These are phyloP conservation scores for Xenotilapia flavipinnis DNA, from an alignment of 2,113 vertebrate genomes.

Conservation along the genomic window DNA sequence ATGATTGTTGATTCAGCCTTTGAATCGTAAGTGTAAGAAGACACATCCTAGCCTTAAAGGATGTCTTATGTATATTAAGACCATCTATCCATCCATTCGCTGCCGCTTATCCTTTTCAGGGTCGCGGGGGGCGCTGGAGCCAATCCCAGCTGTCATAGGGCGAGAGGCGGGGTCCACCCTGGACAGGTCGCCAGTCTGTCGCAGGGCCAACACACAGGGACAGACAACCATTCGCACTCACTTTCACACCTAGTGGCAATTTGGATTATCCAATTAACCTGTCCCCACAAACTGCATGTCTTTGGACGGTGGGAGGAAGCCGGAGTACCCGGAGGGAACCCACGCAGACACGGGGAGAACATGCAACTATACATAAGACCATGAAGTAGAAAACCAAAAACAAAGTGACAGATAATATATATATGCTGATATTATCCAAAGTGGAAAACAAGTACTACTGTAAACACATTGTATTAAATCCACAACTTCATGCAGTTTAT, in stretches of 20 bases:
- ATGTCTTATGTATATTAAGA: background rate
- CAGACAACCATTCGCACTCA: rapidly evolving
- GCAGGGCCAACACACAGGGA: no score
- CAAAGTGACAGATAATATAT: background rate
- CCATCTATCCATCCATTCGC: background rate
- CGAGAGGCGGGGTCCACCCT: no score
- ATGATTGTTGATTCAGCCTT: background rate
- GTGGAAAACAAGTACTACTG: background rate
- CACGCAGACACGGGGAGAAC: no score
- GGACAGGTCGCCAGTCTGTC: no score
- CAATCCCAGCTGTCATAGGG: no score
- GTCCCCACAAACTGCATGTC: no score
- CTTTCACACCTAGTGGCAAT: no score
- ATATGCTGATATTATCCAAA: background rate
- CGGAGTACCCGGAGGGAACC: no score
- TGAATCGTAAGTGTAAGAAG: background rate
- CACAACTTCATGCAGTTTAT: background rate
- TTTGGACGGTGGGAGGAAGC: no score
- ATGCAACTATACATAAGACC: background rate
- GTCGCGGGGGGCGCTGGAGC: no score
- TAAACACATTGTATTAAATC: background rate
- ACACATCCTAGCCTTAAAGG: background rate
- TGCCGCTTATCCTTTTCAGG: no score
- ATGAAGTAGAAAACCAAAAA: background rate
- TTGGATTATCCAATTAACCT: no score